Conservation (phyloP, 2,888 invertebrate species). For the Ophion ellenae region DNA sequence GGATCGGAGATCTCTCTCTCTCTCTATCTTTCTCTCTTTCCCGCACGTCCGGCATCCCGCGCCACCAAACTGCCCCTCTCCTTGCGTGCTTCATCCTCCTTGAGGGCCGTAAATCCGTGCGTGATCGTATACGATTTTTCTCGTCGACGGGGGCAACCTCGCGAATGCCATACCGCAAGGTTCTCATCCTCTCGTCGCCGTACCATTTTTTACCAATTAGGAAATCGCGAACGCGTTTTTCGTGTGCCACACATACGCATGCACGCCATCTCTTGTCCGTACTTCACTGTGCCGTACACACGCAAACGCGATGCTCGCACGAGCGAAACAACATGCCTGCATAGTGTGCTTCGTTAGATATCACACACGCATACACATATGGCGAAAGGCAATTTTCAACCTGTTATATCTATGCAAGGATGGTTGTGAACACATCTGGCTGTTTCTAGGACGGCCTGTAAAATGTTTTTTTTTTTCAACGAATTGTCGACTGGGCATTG, state of each 20-base stretch:
- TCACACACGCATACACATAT: neutral
- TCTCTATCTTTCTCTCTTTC: too few relatives aligned
- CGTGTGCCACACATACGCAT: neutral
- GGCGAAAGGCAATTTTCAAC: neutral
- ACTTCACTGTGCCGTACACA: neutral
- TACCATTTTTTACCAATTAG: neutral
- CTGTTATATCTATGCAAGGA: neutral
- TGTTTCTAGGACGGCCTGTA: too few relatives aligned
- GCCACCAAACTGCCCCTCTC: neutral
- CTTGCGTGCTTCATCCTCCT: neutral
- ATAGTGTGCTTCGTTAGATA: neutral
- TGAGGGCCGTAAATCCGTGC: constrained; percentile 19
- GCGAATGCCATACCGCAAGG: neutral
- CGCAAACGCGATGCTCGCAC: neutral
- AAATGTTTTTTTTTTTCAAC: too few relatives aligned
- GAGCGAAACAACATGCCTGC: neutral
- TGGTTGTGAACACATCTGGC: neutral
- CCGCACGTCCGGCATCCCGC: neutral
- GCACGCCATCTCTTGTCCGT: neutral
- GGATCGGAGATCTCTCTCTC: neutral
- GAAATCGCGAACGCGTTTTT: neutral
- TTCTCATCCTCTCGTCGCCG: neutral
- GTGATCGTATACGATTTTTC: neutral
- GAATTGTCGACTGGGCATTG: neutral
- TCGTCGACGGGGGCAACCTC: neutral